Evolutionary conservation across 2,113 vertebrate species (phyloP).

Genomic region (Chloropsis hardwickii): DNA sequence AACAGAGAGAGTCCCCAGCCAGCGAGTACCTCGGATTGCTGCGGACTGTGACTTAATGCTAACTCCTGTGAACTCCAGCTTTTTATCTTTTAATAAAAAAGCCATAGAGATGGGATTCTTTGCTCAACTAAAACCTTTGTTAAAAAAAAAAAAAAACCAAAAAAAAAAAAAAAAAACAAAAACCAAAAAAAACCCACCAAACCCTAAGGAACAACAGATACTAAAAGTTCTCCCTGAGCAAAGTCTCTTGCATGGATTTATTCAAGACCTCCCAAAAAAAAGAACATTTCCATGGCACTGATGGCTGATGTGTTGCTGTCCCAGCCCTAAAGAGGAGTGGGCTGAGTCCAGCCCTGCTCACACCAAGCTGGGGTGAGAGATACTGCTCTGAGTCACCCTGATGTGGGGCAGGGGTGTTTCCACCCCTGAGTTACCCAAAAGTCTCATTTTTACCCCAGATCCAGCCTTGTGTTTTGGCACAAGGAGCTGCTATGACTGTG

Average conservation of each 20-base stretch:
- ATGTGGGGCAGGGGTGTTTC: not conserved
- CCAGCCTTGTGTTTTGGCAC: not conserved
- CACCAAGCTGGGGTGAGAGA: not conserved
- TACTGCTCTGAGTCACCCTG: rapidly evolving
- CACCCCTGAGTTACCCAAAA: not conserved
- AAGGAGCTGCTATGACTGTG: rapidly evolving
- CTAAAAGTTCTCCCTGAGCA: not conserved
- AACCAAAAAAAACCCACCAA: too few relatives aligned
- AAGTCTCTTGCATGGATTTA: not conserved
- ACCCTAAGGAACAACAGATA: not conserved
- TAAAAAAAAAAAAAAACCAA: not conserved
- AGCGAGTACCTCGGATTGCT: slow-evolving; percentile 49
- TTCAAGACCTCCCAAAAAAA: not conserved
- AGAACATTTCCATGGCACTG: not conserved
- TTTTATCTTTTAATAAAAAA: slow-evolving; percentile 73
- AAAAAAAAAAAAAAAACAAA: not conserved
- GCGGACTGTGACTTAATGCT: slow-evolving; percentile 66
- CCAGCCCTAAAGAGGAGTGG: not conserved
- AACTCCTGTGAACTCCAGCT: slow-evolving; percentile 63
- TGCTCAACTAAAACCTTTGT: slow-evolving; percentile 48
- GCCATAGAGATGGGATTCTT: slow-evolving; percentile 54
- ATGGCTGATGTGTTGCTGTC: not conserved
- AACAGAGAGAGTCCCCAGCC: slow-evolving; percentile 70
- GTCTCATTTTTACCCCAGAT: not conserved
- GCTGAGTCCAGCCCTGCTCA: not conserved